These are phyloP conservation scores for Phalera bucephala DNA, from an alignment of 2,888 invertebrate species.

Conservation along the genomic window DNA sequence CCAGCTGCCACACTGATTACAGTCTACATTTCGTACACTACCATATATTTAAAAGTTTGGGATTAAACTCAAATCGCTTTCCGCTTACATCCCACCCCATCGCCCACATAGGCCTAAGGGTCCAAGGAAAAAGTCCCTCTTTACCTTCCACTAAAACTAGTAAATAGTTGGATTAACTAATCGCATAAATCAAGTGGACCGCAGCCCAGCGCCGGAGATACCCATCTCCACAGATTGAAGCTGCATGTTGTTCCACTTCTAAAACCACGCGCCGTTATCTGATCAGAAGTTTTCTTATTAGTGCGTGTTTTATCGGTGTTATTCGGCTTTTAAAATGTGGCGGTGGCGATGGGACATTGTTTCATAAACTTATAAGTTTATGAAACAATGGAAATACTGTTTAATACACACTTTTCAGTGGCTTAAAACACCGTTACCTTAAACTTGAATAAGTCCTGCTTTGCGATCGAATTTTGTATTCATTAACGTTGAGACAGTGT, in stretches of 20 bases:
- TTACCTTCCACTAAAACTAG: slow-evolving; percentile 79
- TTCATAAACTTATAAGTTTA: too few species aligned
- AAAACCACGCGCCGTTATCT: slow-evolving; percentile 19
- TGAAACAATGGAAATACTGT: too few species aligned
- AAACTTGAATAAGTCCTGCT: too few species aligned
- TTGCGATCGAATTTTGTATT: too few species aligned
- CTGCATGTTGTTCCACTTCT: slow-evolving; percentile 19
- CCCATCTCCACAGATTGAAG: slow-evolving; percentile 37
- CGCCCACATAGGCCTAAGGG: slow-evolving; percentile 41
- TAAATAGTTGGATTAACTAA: slow-evolving; percentile 79
- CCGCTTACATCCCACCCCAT: neutral
- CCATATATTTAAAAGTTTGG: too few species aligned
- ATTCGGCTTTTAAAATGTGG: slow-evolving; percentile 1
- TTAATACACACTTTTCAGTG: too few species aligned
- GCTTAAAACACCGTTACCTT: too few species aligned
- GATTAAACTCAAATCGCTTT: neutral
- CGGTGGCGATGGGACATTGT: too few species aligned
- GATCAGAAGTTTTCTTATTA: slow-evolving; percentile 38
- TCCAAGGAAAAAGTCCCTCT: slow-evolving; percentile 69
- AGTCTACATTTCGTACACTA: too few species aligned
- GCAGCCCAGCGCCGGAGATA: slow-evolving; percentile 27
- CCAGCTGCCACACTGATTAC: too few species aligned
- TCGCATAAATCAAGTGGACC: slow-evolving; percentile 66
- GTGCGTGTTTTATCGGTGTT: slow-evolving; percentile 4
- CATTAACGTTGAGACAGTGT: too few species aligned